phyloP scores from a whole-genome alignment of 2,888 invertebrate genomes.

The Anaspis maculata region DNA sequence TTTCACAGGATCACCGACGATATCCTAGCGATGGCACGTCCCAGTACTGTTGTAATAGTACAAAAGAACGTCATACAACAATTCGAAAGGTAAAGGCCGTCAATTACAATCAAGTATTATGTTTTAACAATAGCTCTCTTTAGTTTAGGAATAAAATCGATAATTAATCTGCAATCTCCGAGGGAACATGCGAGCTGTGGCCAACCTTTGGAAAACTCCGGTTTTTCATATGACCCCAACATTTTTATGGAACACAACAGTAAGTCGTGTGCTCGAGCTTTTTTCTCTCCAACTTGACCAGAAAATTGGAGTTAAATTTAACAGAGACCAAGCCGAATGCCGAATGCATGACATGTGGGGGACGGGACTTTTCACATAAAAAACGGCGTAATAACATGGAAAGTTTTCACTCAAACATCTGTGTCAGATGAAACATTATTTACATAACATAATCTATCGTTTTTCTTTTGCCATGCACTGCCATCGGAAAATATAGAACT shows the following conservation, averaged over 20 bases:
- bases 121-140: conserved; percentile 3
- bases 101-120: conserved; percentile 5
- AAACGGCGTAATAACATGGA: no score
- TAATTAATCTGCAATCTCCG: conserved; percentile 77
- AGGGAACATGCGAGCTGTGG: conserved; percentile 87
- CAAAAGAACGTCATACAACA: conserved; percentile 71
- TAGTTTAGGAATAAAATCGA: conserved; percentile 66
- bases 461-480: no score
- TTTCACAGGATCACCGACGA: conserved; percentile 84
- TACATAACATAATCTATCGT: no score
- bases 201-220: conserved; percentile 61
- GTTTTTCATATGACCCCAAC: conserved; percentile 79
- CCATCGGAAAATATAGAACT: no score
- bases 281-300: no score
- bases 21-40: conserved; percentile 83
- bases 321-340: no score
- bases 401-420: no score
- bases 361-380: no score
- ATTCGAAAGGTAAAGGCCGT: conserved; percentile 55
- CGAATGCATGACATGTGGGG: no score
- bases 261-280: no score
- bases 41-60: conserved; percentile 64
- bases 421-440: no score
- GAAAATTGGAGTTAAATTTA: no score
- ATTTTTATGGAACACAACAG: conserved; percentile 78